Conservation (phyloP, 2,113 vertebrate genomes). For the Fulica atra region DNA sequence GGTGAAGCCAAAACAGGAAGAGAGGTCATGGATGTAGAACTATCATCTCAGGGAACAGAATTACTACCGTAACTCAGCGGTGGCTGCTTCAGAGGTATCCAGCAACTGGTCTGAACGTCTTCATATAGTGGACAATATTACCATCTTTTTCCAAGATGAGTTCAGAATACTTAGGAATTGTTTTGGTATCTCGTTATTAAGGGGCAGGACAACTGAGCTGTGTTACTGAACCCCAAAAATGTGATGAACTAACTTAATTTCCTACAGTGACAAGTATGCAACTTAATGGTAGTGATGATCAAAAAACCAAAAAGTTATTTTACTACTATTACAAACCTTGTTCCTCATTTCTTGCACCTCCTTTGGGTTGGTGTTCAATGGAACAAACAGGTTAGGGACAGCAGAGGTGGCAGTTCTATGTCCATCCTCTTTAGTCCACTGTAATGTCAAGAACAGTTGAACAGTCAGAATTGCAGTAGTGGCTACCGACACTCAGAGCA, state of each 20-base stretch:
- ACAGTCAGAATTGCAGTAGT: slow-evolving; percentile 55
- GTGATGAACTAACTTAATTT: no score
- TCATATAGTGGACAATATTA: neutral
- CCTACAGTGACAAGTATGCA: neutral
- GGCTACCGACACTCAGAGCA: neutral
- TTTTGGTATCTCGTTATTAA: neutral
- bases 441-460: slow-evolving; percentile 79
- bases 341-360: slow-evolving; percentile 99
- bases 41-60: neutral
- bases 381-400: slow-evolving; percentile 97
- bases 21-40: neutral
- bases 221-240: neutral
- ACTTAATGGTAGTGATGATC: neutral
- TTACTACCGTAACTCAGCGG: neutral
- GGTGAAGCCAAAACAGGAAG: neutral
- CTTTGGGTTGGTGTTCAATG: slow-evolving; percentile 97
- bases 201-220: neutral
- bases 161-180: neutral
- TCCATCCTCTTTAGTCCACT: slow-evolving; percentile 98
- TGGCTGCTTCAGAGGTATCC: neutral
- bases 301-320: neutral
- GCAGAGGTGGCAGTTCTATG: slow-evolving; percentile 87
- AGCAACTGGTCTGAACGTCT: neutral
- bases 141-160: neutral
- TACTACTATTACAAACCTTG: slow-evolving; percentile 83